These are phyloP conservation scores for Oryctes rhinoceros DNA, from an alignment of 1,140 invertebrate species.

Conservation along the genomic window DNA sequence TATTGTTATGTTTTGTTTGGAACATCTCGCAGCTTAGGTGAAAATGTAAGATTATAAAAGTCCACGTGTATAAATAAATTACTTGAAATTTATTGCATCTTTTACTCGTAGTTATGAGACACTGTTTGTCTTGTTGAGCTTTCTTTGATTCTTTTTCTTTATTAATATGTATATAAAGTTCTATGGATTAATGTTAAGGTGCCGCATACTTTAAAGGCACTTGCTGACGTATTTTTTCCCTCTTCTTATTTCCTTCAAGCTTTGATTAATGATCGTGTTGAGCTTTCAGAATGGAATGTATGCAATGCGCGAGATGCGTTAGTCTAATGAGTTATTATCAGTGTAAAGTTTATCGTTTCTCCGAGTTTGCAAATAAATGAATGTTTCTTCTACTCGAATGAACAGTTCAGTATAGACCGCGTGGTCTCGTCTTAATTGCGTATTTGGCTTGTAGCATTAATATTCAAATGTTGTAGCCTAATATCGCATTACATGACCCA, in stretches of 20 bases:
- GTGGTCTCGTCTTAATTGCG: too few relatives aligned
- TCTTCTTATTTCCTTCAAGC: neutral
- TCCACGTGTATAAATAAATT: constrained; percentile 47
- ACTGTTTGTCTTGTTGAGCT: constrained; percentile 43
- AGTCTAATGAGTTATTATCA: constrained; percentile 22
- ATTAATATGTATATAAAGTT: constrained; percentile 34
- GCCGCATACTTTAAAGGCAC: constrained; percentile 27
- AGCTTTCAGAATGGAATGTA: constrained; percentile 11
- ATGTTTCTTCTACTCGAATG: too few relatives aligned
- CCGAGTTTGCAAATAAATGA: too few relatives aligned
- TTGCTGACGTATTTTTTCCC: constrained; percentile 12
- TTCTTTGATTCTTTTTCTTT: constrained; percentile 32
- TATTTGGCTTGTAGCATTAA: too few relatives aligned
- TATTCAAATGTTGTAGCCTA: too few relatives aligned
- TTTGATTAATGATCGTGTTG: constrained; percentile 21
- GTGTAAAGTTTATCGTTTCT: constrained; percentile 10
- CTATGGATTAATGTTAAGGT: constrained; percentile 29
- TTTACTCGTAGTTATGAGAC: constrained; percentile 47
- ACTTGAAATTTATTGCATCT: constrained; percentile 46
- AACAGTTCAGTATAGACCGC: too few relatives aligned
- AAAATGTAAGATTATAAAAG: constrained; percentile 48
- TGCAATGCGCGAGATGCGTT: constrained; percentile 18
- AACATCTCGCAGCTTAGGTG: constrained; percentile 42
- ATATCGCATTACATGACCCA: too few relatives aligned
- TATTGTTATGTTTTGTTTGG: constrained; percentile 44